phyloP scores from a whole-genome alignment of 2,888 invertebrate species.

The Agrochola litura region DNA sequence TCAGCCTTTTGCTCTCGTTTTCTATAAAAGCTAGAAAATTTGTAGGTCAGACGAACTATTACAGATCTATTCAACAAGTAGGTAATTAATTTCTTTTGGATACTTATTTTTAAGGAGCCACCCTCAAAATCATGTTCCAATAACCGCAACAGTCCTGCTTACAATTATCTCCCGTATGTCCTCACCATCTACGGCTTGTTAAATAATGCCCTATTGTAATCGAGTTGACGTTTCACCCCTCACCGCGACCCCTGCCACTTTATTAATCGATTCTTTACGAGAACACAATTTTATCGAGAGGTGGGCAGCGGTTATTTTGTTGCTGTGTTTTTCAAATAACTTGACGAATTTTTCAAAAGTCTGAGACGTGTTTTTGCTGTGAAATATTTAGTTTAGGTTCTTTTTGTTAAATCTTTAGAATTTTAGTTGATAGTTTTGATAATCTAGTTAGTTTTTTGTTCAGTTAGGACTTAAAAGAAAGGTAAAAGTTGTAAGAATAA shows the following conservation, averaged over 20 bases:
- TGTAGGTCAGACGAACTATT: no score
- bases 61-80: no score
- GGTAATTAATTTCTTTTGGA: neutral
- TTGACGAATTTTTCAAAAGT: conserved; percentile 7
- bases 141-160: neutral
- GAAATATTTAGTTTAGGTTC: neutral
- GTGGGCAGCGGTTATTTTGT: conserved; percentile 16
- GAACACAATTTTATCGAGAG: conserved; percentile 48
- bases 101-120: neutral
- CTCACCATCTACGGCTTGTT: conserved; percentile 55
- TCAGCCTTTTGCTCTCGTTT: no score
- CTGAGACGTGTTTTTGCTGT: neutral
- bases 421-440: neutral
- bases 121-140: neutral
- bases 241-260: conserved; percentile 64
- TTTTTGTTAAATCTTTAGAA: neutral
- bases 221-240: conserved; percentile 73
- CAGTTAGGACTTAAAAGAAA: neutral
- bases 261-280: conserved; percentile 71
- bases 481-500: neutral
- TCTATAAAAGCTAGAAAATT: no score
- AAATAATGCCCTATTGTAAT: conserved; percentile 74
- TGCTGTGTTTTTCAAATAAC: conserved; percentile 23
- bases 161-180: conserved; percentile 18
- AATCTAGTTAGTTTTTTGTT: no score